Conservation (phyloP, 2,113 vertebrate species). For the Baryphthengus martii region DNA sequence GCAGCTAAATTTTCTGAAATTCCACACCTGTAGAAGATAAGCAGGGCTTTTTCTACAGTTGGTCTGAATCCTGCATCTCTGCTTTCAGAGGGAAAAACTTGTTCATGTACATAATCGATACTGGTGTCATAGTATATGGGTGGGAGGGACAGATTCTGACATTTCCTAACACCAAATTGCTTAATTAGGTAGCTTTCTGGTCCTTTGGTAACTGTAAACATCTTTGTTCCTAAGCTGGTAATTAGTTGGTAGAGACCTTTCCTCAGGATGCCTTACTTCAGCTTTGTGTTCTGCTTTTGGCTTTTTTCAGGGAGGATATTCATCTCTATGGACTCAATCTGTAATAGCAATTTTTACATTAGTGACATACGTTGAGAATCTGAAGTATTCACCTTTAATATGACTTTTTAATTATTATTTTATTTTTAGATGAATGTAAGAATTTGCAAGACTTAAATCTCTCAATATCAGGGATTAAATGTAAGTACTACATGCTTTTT, state of each 20-base stretch:
- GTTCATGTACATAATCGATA: not conserved
- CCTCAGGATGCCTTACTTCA: not conserved
- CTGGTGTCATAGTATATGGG: not conserved
- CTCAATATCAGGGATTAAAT: constrained; percentile 79
- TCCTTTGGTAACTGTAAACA: not conserved
- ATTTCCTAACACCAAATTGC: not conserved
- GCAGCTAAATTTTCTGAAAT: not conserved
- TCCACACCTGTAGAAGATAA: not conserved
- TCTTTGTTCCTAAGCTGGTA: not conserved
- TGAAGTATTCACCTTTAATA: not conserved
- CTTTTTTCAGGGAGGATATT: not conserved
- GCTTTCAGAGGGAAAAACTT: not conserved
- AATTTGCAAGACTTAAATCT: constrained; percentile 84
- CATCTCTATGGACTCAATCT: not conserved
- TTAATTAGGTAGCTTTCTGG: not conserved
- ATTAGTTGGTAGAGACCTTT: not conserved
- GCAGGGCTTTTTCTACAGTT: not conserved
- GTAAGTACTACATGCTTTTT: constrained; percentile 64
- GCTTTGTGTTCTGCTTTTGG: not conserved
- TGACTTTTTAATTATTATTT: not conserved
- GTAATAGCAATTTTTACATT: not conserved
- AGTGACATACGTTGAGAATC: not conserved
- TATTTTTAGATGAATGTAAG: constrained; percentile 69
- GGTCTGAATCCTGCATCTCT: not conserved
- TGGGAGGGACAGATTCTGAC: not conserved